phyloP scores from a whole-genome alignment of 2,797 vertebrate genomes.

The Eulemur rubriventer region DNA sequence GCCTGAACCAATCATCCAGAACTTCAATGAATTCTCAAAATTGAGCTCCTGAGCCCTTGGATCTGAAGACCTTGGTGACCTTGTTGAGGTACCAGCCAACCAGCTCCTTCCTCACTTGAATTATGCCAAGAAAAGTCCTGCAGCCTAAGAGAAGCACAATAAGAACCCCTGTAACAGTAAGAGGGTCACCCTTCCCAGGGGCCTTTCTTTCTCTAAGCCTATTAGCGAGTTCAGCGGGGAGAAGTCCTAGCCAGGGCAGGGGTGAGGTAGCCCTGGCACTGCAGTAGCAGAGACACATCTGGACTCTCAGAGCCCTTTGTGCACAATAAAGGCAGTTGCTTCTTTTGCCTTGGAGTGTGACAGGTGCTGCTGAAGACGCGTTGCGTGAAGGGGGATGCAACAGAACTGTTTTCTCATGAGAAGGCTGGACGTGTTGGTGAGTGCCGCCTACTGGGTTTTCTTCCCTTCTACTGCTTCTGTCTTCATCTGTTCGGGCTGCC shows the following conservation, averaged over 20 bases:
- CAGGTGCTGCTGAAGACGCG: not conserved
- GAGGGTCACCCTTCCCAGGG: not conserved
- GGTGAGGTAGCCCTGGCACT: not conserved
- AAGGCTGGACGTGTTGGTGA: not conserved
- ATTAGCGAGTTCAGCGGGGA: not conserved
- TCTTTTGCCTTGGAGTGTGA: not conserved
- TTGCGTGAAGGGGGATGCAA: not conserved
- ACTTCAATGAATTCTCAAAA: constrained; percentile 35
- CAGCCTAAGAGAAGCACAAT: not conserved
- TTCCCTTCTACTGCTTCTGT: not conserved
- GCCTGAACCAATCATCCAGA: constrained; percentile 56
- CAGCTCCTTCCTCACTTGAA: not conserved
- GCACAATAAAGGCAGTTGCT: not conserved
- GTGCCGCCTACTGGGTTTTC: not conserved
- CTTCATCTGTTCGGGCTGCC: not conserved
- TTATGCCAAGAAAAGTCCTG: not conserved
- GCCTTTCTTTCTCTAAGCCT: not conserved
- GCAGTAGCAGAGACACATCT: not conserved
- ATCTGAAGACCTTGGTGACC: constrained; percentile 41
- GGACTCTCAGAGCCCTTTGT: not conserved
- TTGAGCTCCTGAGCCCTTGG: not conserved
- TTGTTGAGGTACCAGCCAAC: not conserved
- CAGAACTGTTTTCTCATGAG: not conserved
- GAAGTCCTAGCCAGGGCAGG: not conserved
- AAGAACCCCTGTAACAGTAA: not conserved